phyloP scores from a whole-genome alignment of 2,888 invertebrate genomes.

The Alsophila aescularia region DNA sequence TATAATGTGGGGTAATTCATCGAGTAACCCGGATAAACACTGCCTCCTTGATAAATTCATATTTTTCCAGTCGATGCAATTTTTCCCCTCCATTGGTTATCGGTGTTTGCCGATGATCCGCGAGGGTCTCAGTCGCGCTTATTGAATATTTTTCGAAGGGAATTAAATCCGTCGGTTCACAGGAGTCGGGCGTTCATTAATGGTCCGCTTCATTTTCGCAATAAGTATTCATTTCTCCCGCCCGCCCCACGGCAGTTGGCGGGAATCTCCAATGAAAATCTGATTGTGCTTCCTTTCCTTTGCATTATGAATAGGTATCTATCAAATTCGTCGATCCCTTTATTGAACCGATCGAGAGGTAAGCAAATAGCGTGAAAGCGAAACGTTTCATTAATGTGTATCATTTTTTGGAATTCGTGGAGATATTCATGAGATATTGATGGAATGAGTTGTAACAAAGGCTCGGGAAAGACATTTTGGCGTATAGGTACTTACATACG shows the following conservation, averaged over 20 bases:
- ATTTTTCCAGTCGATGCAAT: slow-evolving; percentile 56
- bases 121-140: slow-evolving; percentile 61
- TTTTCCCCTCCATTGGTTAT: slow-evolving; percentile 58
- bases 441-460: slow-evolving; percentile 57
- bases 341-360: slow-evolving; percentile 66
- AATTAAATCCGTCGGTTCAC: slow-evolving; percentile 71
- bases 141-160: slow-evolving; percentile 79
- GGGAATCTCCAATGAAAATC: slow-evolving; percentile 73
- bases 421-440: slow-evolving; percentile 49
- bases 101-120: slow-evolving; percentile 60
- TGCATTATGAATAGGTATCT: slow-evolving; percentile 74
- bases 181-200: slow-evolving; percentile 71
- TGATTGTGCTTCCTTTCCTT: slow-evolving; percentile 76
- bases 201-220: slow-evolving; percentile 77
- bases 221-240: slow-evolving; percentile 80
- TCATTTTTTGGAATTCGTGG: slow-evolving; percentile 50
- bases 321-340: slow-evolving; percentile 67
- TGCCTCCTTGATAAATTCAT: slow-evolving; percentile 42
- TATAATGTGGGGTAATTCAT: slow-evolving; percentile 36
- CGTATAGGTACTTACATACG: slow-evolving; percentile 60
- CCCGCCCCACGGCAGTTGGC: slow-evolving; percentile 37
- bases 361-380: slow-evolving; percentile 59
- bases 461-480: slow-evolving; percentile 63
- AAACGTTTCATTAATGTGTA: slow-evolving; percentile 61
- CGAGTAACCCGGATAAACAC: slow-evolving; percentile 22